Conservation (phyloP, 2,113 vertebrate species). For the Ondatra zibethicus region DNA sequence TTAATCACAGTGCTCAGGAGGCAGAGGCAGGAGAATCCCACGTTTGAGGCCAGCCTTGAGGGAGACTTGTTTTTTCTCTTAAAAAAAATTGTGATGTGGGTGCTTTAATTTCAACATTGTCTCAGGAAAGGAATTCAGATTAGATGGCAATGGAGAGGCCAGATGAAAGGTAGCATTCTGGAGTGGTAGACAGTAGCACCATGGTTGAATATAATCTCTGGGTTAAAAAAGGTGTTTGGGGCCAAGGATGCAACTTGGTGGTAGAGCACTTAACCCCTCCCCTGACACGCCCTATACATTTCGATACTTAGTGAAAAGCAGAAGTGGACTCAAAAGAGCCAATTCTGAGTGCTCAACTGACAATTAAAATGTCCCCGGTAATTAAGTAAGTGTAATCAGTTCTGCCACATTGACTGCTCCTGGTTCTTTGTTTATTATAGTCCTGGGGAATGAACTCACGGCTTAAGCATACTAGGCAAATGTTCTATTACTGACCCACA, state of each 20-base stretch:
- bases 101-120: slow-evolving; percentile 31
- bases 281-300: not conserved
- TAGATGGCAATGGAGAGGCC: slow-evolving; percentile 29
- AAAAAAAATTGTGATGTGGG: not conserved
- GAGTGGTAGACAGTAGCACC: not conserved
- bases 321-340: not conserved
- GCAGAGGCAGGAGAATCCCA: not conserved
- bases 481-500: not conserved
- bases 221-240: not conserved
- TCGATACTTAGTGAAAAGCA: not conserved
- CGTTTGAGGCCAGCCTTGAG: not conserved
- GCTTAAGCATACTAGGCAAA: not conserved
- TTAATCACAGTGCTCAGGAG: not conserved
- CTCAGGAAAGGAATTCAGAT: slow-evolving; percentile 30
- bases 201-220: not conserved
- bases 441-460: not conserved
- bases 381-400: slow-evolving; percentile 22
- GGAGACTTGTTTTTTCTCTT: not conserved
- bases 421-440: not conserved
- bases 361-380: not conserved
- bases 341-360: not conserved
- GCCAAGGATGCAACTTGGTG: not conserved
- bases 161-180: not conserved
- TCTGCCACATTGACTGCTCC: not conserved
- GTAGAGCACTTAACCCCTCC: not conserved